Conservation (phyloP, 2,888 invertebrate genomes). For the Leuctra nigra region DNA sequence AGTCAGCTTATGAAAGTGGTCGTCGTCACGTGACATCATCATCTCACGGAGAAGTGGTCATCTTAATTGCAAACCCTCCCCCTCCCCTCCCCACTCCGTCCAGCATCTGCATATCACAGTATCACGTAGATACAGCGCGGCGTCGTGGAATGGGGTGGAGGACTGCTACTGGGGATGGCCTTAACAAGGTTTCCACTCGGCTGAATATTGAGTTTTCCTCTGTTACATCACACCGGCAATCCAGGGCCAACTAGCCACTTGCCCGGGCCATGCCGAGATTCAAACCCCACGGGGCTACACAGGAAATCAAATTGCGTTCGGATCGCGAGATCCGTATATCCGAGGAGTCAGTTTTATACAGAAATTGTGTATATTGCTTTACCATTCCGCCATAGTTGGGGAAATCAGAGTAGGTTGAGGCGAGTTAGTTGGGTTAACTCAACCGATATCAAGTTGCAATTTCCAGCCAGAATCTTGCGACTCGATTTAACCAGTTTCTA, state of each 20-base stretch:
- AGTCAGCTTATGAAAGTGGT: background rate
- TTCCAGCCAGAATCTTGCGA: no score
- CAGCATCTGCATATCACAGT: slow-evolving; percentile 26
- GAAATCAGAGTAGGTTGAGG: background rate
- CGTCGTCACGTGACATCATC: slow-evolving; percentile 11
- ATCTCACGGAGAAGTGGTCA: slow-evolving; percentile 29
- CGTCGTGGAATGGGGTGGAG: slow-evolving; percentile 5
- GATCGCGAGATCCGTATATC: slow-evolving; percentile 24
- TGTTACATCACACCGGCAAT: slow-evolving; percentile 16
- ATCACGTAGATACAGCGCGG: slow-evolving; percentile 7
- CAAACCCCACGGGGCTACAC: slow-evolving; percentile 25
- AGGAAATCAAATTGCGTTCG: slow-evolving; percentile 44
- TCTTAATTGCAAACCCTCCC: slow-evolving; percentile 28
- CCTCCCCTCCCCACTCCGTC: slow-evolving; percentile 11
- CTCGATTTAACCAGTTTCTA: no score
- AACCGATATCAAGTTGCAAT: background rate
- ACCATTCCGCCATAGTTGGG: background rate
- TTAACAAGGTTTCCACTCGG: slow-evolving; percentile 46
- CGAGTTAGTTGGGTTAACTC: background rate
- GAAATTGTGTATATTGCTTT: slow-evolving; percentile 11
- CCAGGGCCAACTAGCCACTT: slow-evolving; percentile 23
- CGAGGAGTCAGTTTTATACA: slow-evolving; percentile 10
- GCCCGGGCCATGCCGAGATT: slow-evolving; percentile 13
- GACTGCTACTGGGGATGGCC: slow-evolving; percentile 24
- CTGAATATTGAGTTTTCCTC: slow-evolving; percentile 43